A percentile compares a stretch with the other conserved stretches of the same genome.
Evolutionary conservation across 2,113 vertebrate species (phyloP).

Genomic region (Bubo scandiacus): DNA sequence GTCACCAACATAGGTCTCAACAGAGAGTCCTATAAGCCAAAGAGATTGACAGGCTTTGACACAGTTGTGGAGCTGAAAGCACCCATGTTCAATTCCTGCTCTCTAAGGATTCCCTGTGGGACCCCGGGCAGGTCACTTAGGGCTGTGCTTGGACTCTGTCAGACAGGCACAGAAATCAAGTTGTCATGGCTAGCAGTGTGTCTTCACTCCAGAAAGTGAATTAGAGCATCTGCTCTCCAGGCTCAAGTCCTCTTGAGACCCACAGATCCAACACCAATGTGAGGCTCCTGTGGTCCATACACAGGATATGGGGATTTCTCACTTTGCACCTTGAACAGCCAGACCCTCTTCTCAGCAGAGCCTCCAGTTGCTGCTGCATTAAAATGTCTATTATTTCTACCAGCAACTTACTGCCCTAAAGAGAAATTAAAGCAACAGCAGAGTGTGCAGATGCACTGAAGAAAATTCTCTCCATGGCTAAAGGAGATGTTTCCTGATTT

Average conservation of each 20-base stretch:
- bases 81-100: neutral
- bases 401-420: neutral
- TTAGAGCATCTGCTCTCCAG: neutral
- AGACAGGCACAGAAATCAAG: neutral
- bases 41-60: neutral
- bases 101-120: too few species aligned
- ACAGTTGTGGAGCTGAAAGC: neutral
- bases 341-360: neutral
- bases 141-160: neutral
- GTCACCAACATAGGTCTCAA: neutral
- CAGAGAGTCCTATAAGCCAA: neutral
- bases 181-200: rapidly evolving
- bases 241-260: neutral
- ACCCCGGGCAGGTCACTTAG: neutral
- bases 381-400: neutral
- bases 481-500: neutral
- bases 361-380: neutral
- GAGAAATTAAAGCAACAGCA: neutral
- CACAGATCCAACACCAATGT: rapidly evolving
- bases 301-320: neutral
- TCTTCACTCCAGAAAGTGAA: neutral
- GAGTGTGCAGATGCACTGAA: neutral
- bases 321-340: neutral
- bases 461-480: neutral
- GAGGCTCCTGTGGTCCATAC: neutral